Percentiles rank a stretch among this genome's conserved stretches.
Conservation (phyloP, 2,888 invertebrate species). For the Euspilapteryx auroguttella region DNA sequence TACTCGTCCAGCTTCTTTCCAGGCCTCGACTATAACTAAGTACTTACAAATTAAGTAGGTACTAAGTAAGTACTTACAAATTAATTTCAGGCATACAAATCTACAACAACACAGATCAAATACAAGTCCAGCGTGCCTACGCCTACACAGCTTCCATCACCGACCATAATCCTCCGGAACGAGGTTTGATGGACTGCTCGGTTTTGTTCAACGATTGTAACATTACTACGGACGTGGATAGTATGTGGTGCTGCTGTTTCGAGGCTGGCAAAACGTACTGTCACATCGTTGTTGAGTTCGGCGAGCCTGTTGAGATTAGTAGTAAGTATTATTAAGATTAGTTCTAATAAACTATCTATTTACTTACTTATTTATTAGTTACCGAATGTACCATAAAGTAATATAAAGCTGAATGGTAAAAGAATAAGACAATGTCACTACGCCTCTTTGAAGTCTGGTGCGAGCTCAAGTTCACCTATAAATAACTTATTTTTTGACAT, state of each 20-base stretch:
- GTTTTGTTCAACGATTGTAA: slow-evolving; percentile 70
- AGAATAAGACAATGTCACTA: no score
- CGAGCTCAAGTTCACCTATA: no score
- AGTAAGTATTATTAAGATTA: no score
- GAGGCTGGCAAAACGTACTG: slow-evolving; percentile 26
- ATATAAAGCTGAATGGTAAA: no score
- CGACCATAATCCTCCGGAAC: slow-evolving; percentile 15
- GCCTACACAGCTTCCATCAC: slow-evolving; percentile 26
- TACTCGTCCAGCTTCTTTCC: background rate
- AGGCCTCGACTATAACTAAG: background rate
- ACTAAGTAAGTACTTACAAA: slow-evolving; percentile 1
- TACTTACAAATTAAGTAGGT: background rate
- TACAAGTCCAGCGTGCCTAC: slow-evolving; percentile 28
- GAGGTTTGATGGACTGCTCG: slow-evolving; percentile 29
- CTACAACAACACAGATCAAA: slow-evolving; percentile 23
- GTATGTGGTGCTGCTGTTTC: slow-evolving; percentile 67
- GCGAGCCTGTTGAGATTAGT: slow-evolving; percentile 32
- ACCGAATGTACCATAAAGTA: no score
- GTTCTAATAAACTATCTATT: no score
- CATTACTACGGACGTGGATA: slow-evolving; percentile 65
- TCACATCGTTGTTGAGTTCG: slow-evolving; percentile 36
- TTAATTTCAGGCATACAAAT: slow-evolving; percentile 57
- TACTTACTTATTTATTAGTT: no score
- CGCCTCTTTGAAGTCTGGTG: no score
- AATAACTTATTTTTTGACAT: no score